Evolutionary conservation across 2,888 invertebrate genomes (phyloP), one percentile per base, ranked within the genome.

Genomic region (Caenorhabditis sinica): DNA sequence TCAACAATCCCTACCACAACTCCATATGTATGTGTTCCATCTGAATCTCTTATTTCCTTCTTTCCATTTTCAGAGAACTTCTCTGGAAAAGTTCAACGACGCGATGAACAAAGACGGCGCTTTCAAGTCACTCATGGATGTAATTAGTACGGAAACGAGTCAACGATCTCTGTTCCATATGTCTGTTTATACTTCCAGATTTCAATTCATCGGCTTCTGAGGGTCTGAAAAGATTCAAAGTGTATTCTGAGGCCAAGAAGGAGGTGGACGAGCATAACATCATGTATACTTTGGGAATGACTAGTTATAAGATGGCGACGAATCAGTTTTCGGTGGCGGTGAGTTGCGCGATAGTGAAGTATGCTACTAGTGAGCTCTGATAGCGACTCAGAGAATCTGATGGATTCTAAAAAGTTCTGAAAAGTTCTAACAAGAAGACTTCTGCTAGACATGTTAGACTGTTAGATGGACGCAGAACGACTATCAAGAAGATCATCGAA

Each of bases 291-390:
- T 40, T 73, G 60, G 85, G 85, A 15, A 8, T 82, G 36, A 25
- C 77, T 6, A 66, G 73, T 1, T 88, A 74, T 53, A 49, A 83
- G 60, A 82, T 84, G 82, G 81, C 66, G 3, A 30, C 80, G 0
- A 88, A 88, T 66, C 20, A 71, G 25, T 88, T 87, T 13, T 75
- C 85, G 0, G 79, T 88, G 8, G 73, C 68, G 75, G 87, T 86
- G 17, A 56, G 58, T 25, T n/a, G n/a, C n/a, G n/a, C n/a, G n/a
- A n/a, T n/a, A n/a, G n/a, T n/a, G n/a, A n/a, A n/a, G n/a, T n/a
- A n/a, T n/a, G n/a, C n/a, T n/a, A n/a, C n/a, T n/a, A n/a, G n/a
- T n/a, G n/a, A n/a, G n/a, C n/a, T n/a, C n/a, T n/a, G n/a, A n/a
- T n/a, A n/a, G n/a, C n/a, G n/a, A n/a, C n/a, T n/a, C n/a, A n/a